Conservation (phyloP, 2,888 invertebrate species). For the Noctua janthina region DNA sequence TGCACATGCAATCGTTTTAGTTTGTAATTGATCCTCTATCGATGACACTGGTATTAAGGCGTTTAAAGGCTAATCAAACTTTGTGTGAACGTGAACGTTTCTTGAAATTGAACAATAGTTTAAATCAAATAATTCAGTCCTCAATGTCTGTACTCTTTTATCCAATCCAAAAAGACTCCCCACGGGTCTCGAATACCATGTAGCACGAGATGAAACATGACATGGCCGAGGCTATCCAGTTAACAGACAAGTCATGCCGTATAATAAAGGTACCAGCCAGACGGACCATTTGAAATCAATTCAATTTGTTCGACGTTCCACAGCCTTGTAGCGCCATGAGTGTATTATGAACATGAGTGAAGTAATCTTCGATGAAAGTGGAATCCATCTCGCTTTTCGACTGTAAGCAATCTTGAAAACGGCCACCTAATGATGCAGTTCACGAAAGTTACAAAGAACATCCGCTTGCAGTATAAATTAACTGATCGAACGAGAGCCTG, state of each 20-base stretch:
- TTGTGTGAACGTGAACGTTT: neutral
- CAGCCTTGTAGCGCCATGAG: constrained; percentile 58
- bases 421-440: constrained; percentile 66
- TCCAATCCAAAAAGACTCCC: constrained; percentile 45
- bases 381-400: constrained; percentile 9
- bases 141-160: constrained; percentile 32
- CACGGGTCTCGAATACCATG: constrained; percentile 55
- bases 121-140: constrained; percentile 19
- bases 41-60: constrained; percentile 25
- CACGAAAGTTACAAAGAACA: constrained; percentile 73
- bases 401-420: constrained; percentile 48
- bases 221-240: constrained; percentile 64
- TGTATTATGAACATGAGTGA: constrained; percentile 5
- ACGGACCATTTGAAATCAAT: constrained; percentile 73
- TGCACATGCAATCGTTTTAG: constrained; percentile 56
- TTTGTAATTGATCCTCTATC: constrained; percentile 38
- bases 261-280: constrained; percentile 76
- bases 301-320: constrained; percentile 76
- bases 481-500: constrained; percentile 77
- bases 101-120: constrained; percentile 3
- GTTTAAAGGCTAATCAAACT: constrained; percentile 10
- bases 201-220: constrained; percentile 67
- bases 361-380: constrained; percentile 48
- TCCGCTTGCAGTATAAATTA: constrained; percentile 83
- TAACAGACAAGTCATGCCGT: constrained; percentile 78